Base-by-base conservation (phyloP, 2,113 vertebrate genomes). In the Oncorhynchus tshawytscha region DNA sequence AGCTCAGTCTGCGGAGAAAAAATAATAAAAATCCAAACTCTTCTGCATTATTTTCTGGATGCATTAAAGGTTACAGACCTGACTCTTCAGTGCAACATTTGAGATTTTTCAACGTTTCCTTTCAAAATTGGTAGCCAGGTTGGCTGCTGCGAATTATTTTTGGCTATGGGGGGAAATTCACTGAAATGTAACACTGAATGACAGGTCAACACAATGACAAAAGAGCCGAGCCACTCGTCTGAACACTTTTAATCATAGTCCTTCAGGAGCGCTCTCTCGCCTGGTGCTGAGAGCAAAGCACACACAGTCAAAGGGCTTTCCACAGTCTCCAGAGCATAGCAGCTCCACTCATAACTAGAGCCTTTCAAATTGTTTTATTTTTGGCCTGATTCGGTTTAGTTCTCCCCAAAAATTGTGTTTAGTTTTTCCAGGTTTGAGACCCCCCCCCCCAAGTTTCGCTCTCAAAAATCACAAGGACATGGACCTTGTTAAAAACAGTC, bases 41-140 rank as follows among this genome's bases (percentile, higher is more conserved):
- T 39, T 9, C 39, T 76, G 81, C 83, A 88, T 89, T 84, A 86
- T 90, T 89, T 88, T 79, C 68, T 74, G 79, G 75, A 78, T 80
- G 77, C 81, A 82, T 78, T 87, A 72, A 70, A 91, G 90, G 90
- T 90, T 85, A 86, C 82, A 86, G 85, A 59, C 74, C 66, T 89
- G 83, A 54, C 16, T 54, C 51, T 54, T 16, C 5, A 91, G 90
- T 81, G 83, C 81, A 74, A 73, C 49, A 45, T 85, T 80, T 72
- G 77, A 90, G 87, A 74, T 87, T 80, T 81, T 4, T 85, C 80
- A 71, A 54, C 51, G 5, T 72, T 86, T 86, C 81, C 82, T 68
- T 85, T 78, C 79, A 80, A 85, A 88, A 83, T 70, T 79, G 75
- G 78, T 81, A 87, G 72, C 73, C 76, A 11, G 31, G 27, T 34